Conservation (phyloP, 2,797 vertebrate genomes). For the Lepus townsendii region DNA sequence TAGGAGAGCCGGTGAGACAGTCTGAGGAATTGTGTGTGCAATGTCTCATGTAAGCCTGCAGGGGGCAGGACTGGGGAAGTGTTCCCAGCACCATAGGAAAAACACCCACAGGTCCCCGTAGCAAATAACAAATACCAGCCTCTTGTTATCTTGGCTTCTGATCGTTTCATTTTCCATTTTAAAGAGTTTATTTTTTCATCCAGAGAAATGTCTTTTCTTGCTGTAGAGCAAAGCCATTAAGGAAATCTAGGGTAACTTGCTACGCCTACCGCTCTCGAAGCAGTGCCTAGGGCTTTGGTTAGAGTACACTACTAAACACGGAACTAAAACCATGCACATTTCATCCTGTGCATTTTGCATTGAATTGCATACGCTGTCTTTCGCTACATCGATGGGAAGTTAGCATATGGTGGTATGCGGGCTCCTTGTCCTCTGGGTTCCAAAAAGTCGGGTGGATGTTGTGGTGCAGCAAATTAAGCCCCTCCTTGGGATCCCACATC, state of each 20-base stretch:
- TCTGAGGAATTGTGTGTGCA: neutral
- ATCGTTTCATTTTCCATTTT: constrained; percentile 14
- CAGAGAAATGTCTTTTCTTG: constrained; percentile 77
- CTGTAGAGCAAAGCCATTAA: constrained; percentile 77
- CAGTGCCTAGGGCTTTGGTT: constrained; percentile 63
- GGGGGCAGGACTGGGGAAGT: neutral
- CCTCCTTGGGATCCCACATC: too few relatives aligned
- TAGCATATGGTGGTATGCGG: constrained; percentile 35
- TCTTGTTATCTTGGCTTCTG: neutral
- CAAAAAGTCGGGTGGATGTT: too few relatives aligned
- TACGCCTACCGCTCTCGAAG: constrained; percentile 64
- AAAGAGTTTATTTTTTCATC: constrained; percentile 66
- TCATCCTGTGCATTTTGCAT: constrained; percentile 83
- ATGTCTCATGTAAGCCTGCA: neutral
- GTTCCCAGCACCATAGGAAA: neutral
- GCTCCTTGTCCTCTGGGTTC: too few relatives aligned
- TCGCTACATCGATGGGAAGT: constrained; percentile 79
- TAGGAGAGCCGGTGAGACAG: neutral
- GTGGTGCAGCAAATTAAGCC: too few relatives aligned
- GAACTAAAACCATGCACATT: constrained; percentile 84
- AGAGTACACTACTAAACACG: constrained; percentile 78
- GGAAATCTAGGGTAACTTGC: constrained; percentile 72
- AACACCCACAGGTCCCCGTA: neutral
- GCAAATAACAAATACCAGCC: neutral
- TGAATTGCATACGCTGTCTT: constrained; percentile 80